phyloP scores from a whole-genome alignment of 2,888 invertebrate genomes.

The Parnassius smintheus region DNA sequence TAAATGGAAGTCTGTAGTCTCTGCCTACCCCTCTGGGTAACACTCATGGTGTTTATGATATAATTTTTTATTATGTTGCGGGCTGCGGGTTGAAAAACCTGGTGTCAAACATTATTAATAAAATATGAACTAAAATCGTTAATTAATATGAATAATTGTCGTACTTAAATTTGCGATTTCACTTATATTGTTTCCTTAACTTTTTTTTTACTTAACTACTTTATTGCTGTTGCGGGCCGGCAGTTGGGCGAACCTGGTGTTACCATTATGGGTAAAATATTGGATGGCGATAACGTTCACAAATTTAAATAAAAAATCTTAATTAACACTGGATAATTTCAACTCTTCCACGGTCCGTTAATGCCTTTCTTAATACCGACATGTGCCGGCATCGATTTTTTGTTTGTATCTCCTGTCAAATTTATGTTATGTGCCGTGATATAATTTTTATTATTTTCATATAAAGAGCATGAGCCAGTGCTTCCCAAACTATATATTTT shows the following conservation, averaged over 20 bases:
- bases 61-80: too few species aligned
- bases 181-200: too few species aligned
- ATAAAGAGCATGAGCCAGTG: conserved; percentile 12
- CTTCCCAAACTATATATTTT: conserved; percentile 12
- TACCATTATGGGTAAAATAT: conserved; percentile 18
- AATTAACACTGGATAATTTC: conserved; percentile 36
- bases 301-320: conserved; percentile 24
- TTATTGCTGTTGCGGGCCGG: too few species aligned
- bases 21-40: too few species aligned
- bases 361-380: conserved; percentile 27
- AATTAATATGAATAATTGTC: too few species aligned
- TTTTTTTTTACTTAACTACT: too few species aligned
- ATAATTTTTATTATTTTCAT: conserved; percentile 15
- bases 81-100: too few species aligned
- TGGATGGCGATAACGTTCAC: conserved; percentile 12
- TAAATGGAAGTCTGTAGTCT: too few species aligned
- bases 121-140: too few species aligned
- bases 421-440: conserved; percentile 13
- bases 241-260: neutral
- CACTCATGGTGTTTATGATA: too few species aligned
- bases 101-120: too few species aligned
- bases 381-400: conserved; percentile 17
- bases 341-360: conserved; percentile 29
- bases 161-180: too few species aligned
- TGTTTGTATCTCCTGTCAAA: conserved; percentile 17